Evolutionary conservation across 2,113 vertebrate genomes (phyloP).

Genomic region (Rhinichthys klamathensis): DNA sequence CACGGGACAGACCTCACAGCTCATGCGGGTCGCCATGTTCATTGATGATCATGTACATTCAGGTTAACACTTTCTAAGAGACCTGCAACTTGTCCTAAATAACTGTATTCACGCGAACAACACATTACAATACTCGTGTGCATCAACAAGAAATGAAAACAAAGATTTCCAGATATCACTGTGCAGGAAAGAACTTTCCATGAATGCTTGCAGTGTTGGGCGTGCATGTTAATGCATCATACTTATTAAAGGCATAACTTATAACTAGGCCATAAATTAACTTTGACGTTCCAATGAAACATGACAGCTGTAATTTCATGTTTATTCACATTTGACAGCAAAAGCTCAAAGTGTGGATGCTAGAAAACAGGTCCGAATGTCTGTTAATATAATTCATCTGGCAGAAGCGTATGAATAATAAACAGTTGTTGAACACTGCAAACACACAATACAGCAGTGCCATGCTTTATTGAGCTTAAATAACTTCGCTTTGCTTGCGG

Average conservation of each 20-base stretch:
- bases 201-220: neutral
- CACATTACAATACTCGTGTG: neutral
- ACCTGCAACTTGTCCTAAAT: neutral
- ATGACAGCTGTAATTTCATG: neutral
- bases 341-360: constrained; percentile 4
- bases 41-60: neutral
- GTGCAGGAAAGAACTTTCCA: neutral
- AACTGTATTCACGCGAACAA: neutral
- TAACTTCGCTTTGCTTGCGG: constrained; percentile 51
- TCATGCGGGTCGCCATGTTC: neutral
- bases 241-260: neutral
- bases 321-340: constrained; percentile 10
- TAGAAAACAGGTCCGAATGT: constrained; percentile 23
- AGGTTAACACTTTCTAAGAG: neutral
- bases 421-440: constrained; percentile 54
- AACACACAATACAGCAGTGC: constrained; percentile 38
- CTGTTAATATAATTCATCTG: constrained; percentile 29
- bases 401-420: constrained; percentile 51
- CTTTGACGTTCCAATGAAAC: neutral
- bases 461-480: constrained; percentile 52
- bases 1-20: neutral
- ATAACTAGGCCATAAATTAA: neutral
- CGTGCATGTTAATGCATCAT: neutral
- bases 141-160: neutral
- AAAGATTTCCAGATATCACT: neutral